Conservation (phyloP, 2,113 vertebrate genomes). For the Pongo pygmaeus region DNA sequence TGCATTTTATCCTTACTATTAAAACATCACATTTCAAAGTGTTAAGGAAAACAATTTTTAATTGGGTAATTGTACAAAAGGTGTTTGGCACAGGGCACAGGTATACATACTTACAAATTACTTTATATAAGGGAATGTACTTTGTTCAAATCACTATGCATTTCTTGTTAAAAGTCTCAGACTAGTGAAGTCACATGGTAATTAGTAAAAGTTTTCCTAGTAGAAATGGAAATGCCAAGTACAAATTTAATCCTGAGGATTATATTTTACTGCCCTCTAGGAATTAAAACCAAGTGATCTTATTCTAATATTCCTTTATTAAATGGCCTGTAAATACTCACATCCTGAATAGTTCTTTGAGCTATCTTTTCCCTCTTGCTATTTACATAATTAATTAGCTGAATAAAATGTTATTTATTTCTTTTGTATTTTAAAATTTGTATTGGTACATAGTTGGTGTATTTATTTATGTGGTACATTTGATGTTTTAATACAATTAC, state of each 20-base stretch:
- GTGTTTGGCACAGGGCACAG: background rate
- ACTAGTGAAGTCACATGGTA: background rate
- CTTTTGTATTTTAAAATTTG: too few relatives aligned
- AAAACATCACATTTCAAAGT: background rate
- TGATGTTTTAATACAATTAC: too few relatives aligned
- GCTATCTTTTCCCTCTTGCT: background rate
- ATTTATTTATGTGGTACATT: too few relatives aligned
- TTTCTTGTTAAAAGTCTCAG: background rate
- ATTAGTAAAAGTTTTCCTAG: background rate
- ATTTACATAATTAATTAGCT: background rate
- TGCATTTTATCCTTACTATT: slow-evolving; percentile 71
- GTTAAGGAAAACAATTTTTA: background rate
- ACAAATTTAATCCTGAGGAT: background rate
- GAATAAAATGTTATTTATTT: background rate
- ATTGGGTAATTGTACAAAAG: background rate
- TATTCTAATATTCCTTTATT: background rate
- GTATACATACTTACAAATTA: background rate
- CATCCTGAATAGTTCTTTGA: background rate
- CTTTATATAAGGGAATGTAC: background rate
- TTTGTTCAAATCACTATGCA: background rate
- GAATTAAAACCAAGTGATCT: background rate
- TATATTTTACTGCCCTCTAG: background rate
- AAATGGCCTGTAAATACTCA: background rate
- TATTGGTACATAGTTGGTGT: too few relatives aligned
- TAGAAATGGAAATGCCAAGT: background rate